Conservation (phyloP, 2,888 invertebrate species). For the Aradus depressus region DNA sequence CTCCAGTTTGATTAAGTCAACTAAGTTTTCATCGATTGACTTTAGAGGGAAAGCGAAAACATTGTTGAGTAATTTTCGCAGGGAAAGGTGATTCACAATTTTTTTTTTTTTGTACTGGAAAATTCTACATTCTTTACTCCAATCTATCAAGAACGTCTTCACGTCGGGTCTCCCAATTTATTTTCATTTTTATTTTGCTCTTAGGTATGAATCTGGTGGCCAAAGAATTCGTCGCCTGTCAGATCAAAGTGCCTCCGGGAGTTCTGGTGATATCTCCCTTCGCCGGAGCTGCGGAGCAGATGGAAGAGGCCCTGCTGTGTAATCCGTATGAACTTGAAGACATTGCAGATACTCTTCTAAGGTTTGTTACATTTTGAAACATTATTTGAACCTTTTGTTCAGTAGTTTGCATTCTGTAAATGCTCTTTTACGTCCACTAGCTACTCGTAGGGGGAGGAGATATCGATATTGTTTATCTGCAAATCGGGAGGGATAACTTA, state of each 20-base stretch:
- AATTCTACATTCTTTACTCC: no score
- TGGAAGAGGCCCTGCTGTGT: slow-evolving; percentile 83
- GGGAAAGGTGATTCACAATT: no score
- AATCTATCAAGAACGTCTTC: no score
- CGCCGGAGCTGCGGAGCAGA: slow-evolving; percentile 85
- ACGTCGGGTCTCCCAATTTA: no score
- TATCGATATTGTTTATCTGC: no score
- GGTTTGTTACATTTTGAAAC: slow-evolving; percentile 37
- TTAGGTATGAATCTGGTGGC: slow-evolving; percentile 74
- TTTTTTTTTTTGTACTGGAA: no score
- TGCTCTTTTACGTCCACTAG: neutral
- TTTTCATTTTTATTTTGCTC: neutral
- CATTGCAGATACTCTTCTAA: slow-evolving; percentile 75
- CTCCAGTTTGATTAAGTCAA: no score
- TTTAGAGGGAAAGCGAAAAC: no score
- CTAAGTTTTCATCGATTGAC: no score
- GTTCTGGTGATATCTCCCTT: slow-evolving; percentile 82
- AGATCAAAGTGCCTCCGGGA: slow-evolving; percentile 74
- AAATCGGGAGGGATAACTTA: no score
- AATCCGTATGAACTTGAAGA: slow-evolving; percentile 83
- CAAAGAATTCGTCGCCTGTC: slow-evolving; percentile 86
- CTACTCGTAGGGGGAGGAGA: neutral
- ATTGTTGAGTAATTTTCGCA: no score
- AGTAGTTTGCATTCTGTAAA: neutral
- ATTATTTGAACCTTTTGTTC: neutral